Evolutionary conservation across 2,888 invertebrate species (phyloP).

Genomic region (Anticlea derivata): DNA sequence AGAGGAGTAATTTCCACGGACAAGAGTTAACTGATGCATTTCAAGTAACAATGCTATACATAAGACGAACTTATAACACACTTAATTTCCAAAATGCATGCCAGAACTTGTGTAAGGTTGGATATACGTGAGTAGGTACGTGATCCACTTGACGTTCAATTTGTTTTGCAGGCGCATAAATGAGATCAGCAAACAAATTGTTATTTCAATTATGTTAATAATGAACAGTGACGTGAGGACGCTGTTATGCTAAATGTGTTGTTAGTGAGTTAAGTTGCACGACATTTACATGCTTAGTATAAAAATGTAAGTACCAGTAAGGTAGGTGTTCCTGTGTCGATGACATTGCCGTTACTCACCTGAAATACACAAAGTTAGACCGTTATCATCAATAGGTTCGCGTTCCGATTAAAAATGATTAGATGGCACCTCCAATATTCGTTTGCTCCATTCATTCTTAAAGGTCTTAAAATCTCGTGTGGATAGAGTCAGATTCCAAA

Average conservation of each 20-base stretch:
- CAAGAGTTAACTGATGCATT: slow-evolving; percentile 2
- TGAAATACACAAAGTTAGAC: slow-evolving; percentile 53
- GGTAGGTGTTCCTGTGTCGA: slow-evolving; percentile 81
- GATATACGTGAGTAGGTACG: no score
- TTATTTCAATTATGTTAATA: slow-evolving; percentile 34
- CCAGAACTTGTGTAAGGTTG: slow-evolving; percentile 15
- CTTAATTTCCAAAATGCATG: slow-evolving; percentile 23
- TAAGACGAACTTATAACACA: slow-evolving; percentile 14
- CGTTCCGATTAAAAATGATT: slow-evolving; percentile 3
- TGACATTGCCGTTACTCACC: slow-evolving; percentile 85
- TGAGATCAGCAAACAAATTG: slow-evolving; percentile 37
- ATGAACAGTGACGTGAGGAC: slow-evolving; percentile 23
- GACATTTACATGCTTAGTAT: slow-evolving; percentile 55
- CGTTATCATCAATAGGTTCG: slow-evolving; percentile 16
- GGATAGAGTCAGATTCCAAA: not conserved
- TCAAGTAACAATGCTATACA: slow-evolving; percentile 14
- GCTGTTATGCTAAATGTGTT: slow-evolving; percentile 24
- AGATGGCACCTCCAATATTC: slow-evolving; percentile 2
- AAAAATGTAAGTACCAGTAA: slow-evolving; percentile 77
- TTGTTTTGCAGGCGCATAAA: slow-evolving; percentile 32
- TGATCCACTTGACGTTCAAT: slow-evolving; percentile 29
- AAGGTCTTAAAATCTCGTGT: slow-evolving; percentile 5
- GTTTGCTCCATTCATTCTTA: not conserved
- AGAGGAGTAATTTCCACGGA: not conserved
- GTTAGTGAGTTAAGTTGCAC: slow-evolving; percentile 27